These are phyloP conservation scores for Hyphantria cunea DNA, from an alignment of 1,140 invertebrate genomes.

Conservation along the genomic window DNA sequence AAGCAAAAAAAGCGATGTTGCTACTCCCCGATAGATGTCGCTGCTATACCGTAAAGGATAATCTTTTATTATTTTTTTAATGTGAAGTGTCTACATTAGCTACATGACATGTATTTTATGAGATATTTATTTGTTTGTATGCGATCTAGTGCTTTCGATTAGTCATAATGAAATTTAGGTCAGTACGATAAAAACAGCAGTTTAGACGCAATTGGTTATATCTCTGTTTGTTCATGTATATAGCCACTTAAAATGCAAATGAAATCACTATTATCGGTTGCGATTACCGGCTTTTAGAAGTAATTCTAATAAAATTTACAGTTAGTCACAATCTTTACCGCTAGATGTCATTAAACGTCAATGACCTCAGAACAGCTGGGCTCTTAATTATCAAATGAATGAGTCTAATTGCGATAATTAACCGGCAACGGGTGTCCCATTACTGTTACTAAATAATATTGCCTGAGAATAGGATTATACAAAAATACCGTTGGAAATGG, in stretches of 20 bases:
- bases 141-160: slow-evolving; percentile 41
- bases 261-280: too few relatives aligned
- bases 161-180: slow-evolving; percentile 39
- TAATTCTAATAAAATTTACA: slow-evolving; percentile 12
- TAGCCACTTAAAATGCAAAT: too few relatives aligned
- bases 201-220: slow-evolving; percentile 18
- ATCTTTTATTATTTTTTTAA: too few relatives aligned
- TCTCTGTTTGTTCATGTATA: too few relatives aligned
- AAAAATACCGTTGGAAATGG: slow-evolving; percentile 49
- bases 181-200: slow-evolving; percentile 33
- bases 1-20: slow-evolving; percentile 45
- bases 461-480: slow-evolving; percentile 38
- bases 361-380: slow-evolving; percentile 27
- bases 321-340: slow-evolving; percentile 31
- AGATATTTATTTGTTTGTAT: slow-evolving; percentile 27
- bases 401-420: slow-evolving; percentile 42
- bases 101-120: slow-evolving; percentile 11
- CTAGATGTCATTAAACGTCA: slow-evolving; percentile 47
- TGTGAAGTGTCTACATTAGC: background rate
- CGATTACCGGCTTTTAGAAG: too few relatives aligned
- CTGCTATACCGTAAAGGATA: slow-evolving; percentile 37
- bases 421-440: slow-evolving; percentile 32
- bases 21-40: slow-evolving; percentile 71
- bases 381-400: slow-evolving; percentile 31
- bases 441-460: slow-evolving; percentile 33